phyloP scores from a whole-genome alignment of 1,140 invertebrate species.

The Nautilus pompilius region DNA sequence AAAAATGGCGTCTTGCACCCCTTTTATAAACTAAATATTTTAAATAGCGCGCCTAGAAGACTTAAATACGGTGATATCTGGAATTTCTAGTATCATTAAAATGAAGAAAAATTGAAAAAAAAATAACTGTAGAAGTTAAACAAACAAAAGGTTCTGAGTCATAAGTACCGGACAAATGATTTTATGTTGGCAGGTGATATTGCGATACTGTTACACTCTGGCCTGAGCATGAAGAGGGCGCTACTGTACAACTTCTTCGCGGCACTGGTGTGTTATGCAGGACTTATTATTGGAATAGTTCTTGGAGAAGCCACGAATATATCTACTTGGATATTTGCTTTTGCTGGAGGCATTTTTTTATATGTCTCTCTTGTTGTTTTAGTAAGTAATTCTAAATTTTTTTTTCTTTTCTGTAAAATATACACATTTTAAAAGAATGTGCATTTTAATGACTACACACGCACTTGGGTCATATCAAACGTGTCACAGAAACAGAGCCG shows the following conservation, averaged over 20 bases:
- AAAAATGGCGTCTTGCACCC: too few relatives aligned
- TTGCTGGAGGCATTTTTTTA: slow-evolving; percentile 65
- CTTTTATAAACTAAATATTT: neutral
- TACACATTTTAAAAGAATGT: too few relatives aligned
- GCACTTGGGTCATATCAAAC: too few relatives aligned
- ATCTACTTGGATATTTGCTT: slow-evolving; percentile 61
- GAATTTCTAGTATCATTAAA: neutral
- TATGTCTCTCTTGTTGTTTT: slow-evolving; percentile 67
- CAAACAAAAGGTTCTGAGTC: neutral
- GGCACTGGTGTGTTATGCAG: slow-evolving; percentile 64
- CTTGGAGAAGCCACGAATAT: slow-evolving; percentile 50
- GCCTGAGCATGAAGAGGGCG: slow-evolving; percentile 65
- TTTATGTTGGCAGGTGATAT: slow-evolving; percentile 62
- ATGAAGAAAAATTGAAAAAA: neutral
- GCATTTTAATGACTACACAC: too few relatives aligned
- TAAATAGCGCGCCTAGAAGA: neutral
- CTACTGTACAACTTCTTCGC: slow-evolving; percentile 68
- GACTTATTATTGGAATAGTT: slow-evolving; percentile 62
- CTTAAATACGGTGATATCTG: neutral
- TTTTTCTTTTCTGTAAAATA: too few relatives aligned
- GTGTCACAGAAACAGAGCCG: too few relatives aligned
- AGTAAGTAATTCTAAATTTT: too few relatives aligned
- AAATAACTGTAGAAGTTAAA: neutral
- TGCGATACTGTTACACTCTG: slow-evolving; percentile 66
- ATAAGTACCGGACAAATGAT: neutral